These are phyloP conservation scores for Verasper variegatus DNA, from an alignment of 2,113 vertebrate species.

Conservation along the genomic window DNA sequence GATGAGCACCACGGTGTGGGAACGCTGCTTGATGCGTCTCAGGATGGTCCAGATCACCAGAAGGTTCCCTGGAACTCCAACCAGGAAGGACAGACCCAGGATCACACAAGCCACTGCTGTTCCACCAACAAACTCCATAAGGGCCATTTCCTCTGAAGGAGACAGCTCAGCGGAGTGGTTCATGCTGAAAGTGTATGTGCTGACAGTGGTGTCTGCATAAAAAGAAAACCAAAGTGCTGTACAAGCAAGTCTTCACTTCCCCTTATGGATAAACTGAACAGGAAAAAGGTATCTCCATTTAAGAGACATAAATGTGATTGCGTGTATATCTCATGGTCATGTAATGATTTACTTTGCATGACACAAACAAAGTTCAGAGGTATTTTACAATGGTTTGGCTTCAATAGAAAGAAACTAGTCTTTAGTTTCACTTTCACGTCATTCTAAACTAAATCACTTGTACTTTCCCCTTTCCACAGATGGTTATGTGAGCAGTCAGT, in stretches of 20 bases:
- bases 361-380: background rate
- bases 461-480: background rate
- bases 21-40: constrained; percentile 76
- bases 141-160: constrained; percentile 53
- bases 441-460: background rate
- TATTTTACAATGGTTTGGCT: background rate
- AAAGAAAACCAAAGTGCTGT: constrained; percentile 57
- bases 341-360: background rate
- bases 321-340: background rate
- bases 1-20: constrained; percentile 82
- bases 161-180: constrained; percentile 42
- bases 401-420: too few relatives aligned
- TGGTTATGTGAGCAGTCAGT: too few relatives aligned
- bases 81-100: constrained; percentile 77
- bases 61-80: constrained; percentile 82
- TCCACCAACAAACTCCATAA: constrained; percentile 56
- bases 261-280: constrained; percentile 55
- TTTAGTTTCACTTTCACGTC: too few relatives aligned
- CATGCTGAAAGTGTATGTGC: constrained; percentile 67
- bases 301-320: background rate
- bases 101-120: constrained; percentile 72
- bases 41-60: constrained; percentile 84
- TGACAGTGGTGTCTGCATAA: constrained; percentile 54
- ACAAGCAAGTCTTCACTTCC: constrained; percentile 74
- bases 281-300: constrained; percentile 46